Evolutionary conservation across 2,888 invertebrate species (phyloP).

Genomic region (Theodoxus fluviatilis): DNA sequence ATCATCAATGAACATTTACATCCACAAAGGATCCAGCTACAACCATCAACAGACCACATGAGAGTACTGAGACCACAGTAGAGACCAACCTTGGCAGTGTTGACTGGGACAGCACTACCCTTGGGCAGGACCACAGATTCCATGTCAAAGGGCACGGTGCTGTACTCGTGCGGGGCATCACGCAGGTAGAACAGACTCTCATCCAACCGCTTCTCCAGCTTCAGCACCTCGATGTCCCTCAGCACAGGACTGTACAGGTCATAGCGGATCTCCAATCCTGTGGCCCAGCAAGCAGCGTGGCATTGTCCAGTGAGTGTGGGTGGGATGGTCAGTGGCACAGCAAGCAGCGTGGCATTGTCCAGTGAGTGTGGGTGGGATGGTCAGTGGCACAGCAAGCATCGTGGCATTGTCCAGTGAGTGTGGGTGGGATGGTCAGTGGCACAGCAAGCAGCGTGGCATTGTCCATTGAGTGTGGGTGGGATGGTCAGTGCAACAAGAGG

Average conservation of each 20-base stretch:
- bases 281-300: constrained; percentile 40
- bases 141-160: constrained; percentile 92
- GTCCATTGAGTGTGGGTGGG: no score
- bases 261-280: constrained; percentile 77
- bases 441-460: constrained; percentile 37
- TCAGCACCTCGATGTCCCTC: constrained; percentile 86
- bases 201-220: constrained; percentile 91
- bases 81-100: constrained; percentile 67
- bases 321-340: no score
- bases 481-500: no score
- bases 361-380: no score
- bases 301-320: no score
- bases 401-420: no score
- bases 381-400: no score
- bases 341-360: constrained; percentile 36
- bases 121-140: constrained; percentile 81
- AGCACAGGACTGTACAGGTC: constrained; percentile 94
- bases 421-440: no score
- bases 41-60: background rate
- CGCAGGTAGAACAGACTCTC: constrained; percentile 83
- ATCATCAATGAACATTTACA: background rate
- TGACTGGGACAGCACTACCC: constrained; percentile 80
- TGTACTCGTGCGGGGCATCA: constrained; percentile 89
- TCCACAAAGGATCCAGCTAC: background rate
- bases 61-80: background rate